Evolutionary conservation across 2,113 vertebrate species (phyloP).

Genomic region (Ellobius talpinus): DNA sequence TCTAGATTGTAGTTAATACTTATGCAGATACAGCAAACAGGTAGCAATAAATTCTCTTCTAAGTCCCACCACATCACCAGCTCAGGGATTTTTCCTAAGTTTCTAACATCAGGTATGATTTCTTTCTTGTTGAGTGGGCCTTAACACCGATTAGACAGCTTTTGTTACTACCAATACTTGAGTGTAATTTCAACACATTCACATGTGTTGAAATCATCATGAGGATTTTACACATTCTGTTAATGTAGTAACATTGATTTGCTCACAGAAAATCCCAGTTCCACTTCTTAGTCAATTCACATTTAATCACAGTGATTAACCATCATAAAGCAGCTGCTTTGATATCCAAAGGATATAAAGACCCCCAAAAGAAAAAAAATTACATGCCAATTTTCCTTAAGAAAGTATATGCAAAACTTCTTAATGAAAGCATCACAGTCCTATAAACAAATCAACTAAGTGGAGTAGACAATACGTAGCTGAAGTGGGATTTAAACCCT

Average conservation of each 20-base stretch:
- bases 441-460: neutral
- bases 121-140: neutral
- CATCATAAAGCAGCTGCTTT: neutral
- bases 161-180: too few species aligned
- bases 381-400: neutral
- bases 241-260: neutral
- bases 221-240: neutral
- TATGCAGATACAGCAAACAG: neutral
- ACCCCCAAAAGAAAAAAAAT: neutral
- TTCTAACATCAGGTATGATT: neutral
- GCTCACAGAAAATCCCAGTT: neutral
- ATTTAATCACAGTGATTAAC: neutral
- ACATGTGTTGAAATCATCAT: neutral
- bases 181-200: neutral
- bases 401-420: neutral
- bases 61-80: neutral
- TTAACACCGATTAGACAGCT: neutral
- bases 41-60: neutral
- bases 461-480: neutral
- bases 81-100: neutral
- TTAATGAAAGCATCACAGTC: neutral
- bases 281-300: neutral
- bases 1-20: neutral
- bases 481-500: neutral
- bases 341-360: neutral